Base-by-base conservation (phyloP, 1,140 invertebrate species). In the Nephila pilipes region DNA sequence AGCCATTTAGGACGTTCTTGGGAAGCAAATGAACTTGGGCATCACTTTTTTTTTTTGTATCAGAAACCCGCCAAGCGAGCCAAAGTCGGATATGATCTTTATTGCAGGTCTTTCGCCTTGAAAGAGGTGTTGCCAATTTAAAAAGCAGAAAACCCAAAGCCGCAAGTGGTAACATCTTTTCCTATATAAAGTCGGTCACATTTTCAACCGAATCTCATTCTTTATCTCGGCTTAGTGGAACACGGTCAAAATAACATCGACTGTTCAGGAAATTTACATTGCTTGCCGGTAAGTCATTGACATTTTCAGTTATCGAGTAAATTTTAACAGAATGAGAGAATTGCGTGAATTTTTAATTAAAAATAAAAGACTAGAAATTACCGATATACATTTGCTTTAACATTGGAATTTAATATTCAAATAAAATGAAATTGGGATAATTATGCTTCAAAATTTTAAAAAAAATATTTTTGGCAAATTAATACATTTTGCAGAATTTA, bases 161-260 rank as follows among this genome's bases (percentile, higher is more conserved):
- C 65, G n/a, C 38, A 90, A 79, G 12, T 25, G 22, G n/a, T 75
- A 75, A 60, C n/a, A 60, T 58, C 18, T 29, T 79, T 75, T n/a
- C 60, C 46, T 90, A 91, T 81, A 81, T 83, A 91, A 91, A 91
- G 57, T 91, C 89, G 89, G 89, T 83, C 89, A 91, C 22, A 60
- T 12, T 46, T 36, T 60, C 38, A 20, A 18, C 10, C 8, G 75
- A 63, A 58, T 60, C 57, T 83, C 58, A 91, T 5, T 91, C 54
- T 80, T 57, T 36, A 25, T 36, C 22, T 25, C 20, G 55, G 16
- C 32, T 91, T 91, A n/a, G 20, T 83, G 60, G 58, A 38, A 22
- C 79, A 91, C 89, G 89, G 89, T 91, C 89, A 79, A 36, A 65
- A 25, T 32, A 46, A n/a, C 14, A 46, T 1, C 65, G 10, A 60